Base-by-base conservation (phyloP, 92 coral and sea anemone species). In the Anthopleura xanthogrammica region DNA sequence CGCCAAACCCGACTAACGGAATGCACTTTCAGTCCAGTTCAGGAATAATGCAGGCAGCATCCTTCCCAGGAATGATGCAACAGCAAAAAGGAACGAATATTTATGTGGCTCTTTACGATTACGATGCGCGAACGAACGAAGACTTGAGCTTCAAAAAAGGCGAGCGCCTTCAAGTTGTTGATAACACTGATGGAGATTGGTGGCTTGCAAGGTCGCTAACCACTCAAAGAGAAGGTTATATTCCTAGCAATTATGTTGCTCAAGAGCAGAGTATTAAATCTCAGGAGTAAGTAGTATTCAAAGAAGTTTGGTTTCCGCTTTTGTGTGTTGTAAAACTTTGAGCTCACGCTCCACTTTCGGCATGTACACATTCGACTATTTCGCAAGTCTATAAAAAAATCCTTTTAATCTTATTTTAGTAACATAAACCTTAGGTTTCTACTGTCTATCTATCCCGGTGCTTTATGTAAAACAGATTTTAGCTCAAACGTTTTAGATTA, bases 161-260 rank as follows among this genome's bases (percentile, higher is more conserved):
- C 81, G 99, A 96, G 71, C 87, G 98, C 65, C 94, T 96, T 81
- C 99, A 96, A 80, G 91, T 96, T 55, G 81, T 96, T 52, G 99
- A 96, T 65, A 96, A 95, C 89, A 94, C 94, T n/a, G 99, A 96
- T 86, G 92, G 97, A 75, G 99, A 96, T 88, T 96, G 99, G 99
- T 96, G 99, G 99, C 91, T 96, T 60, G 99, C 99, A 78, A 92
- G 89, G 40, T 94, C 98, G 79, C 81, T 96, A 72, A 52, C 89
- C 2, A 88, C 96, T 10, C 84, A 90, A 75, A 83, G 90, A 43
- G 98, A 96, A 83, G 99, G 99, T 5, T 96, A 96, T 87, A 96
- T 96, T 16, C 99, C 99, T 16, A 94, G 99, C 82, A 96, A 96
- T 86, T 96, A 96, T 81, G 99, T 96, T 46, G 99, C 99, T 84